These are phyloP conservation scores for Bombus polaris DNA, from an alignment of 1,140 invertebrate genomes.

Conservation along the genomic window DNA sequence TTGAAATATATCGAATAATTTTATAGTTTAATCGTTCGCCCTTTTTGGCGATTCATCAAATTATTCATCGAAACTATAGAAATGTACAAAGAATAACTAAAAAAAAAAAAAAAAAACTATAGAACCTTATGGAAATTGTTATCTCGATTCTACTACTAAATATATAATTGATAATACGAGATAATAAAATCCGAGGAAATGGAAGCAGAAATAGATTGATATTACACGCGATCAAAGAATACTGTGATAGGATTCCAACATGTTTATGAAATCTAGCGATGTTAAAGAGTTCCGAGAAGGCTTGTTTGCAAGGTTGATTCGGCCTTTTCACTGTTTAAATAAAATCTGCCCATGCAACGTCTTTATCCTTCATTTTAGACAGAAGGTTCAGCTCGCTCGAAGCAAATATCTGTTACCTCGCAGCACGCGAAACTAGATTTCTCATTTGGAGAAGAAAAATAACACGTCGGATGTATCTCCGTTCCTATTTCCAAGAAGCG, in stretches of 20 bases:
- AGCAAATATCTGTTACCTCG: constrained; percentile 1
- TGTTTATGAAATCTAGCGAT: background rate
- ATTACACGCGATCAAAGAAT: background rate
- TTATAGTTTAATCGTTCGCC: background rate
- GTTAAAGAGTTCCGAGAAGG: background rate
- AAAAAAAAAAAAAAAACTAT: background rate
- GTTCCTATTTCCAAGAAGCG: constrained; percentile 5
- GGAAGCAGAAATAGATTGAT: background rate
- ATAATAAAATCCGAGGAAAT: background rate
- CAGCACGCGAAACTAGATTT: constrained; percentile 29
- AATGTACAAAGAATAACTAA: too few species aligned
- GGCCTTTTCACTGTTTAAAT: constrained; percentile 16
- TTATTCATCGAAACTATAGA: background rate
- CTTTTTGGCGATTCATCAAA: background rate
- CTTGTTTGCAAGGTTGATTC: background rate
- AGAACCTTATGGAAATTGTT: background rate
- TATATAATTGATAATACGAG: background rate
- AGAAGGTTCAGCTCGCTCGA: background rate
- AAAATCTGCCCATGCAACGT: background rate
- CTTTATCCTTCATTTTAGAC: constrained; percentile 15
- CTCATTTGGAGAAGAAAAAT: constrained; percentile 16
- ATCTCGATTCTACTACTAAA: background rate
- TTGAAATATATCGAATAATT: constrained; percentile 7
- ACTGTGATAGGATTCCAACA: background rate
- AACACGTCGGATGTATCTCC: background rate